Conservation (phyloP, 2,888 invertebrate genomes). For the Nesidiocoris tenuis region DNA sequence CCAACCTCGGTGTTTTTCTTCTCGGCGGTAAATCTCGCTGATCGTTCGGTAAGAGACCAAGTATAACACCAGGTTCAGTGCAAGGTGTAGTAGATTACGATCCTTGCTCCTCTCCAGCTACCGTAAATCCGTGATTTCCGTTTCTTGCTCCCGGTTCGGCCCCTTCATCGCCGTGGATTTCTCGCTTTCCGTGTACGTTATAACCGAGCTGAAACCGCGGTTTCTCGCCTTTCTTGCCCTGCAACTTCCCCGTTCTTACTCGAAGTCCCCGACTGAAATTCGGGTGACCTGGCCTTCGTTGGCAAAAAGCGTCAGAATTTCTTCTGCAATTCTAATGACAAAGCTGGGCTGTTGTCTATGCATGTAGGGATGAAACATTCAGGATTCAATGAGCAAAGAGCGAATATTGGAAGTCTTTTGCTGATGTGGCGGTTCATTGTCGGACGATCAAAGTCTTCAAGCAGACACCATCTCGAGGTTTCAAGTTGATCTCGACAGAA, state of each 20-base stretch:
- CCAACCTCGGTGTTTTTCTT: not conserved
- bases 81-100: not conserved
- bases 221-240: not conserved
- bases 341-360: no score
- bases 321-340: not conserved
- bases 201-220: not conserved
- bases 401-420: no score
- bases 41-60: not conserved
- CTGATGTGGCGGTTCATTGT: no score
- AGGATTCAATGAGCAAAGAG: no score
- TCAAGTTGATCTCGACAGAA: no score
- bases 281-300: not conserved
- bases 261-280: not conserved
- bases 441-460: no score
- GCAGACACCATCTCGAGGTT: no score
- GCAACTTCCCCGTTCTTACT: not conserved
- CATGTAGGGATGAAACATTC: no score
- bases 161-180: not conserved
- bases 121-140: slow-evolving; percentile 28
- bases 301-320: not conserved
- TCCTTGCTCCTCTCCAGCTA: not conserved
- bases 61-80: not conserved
- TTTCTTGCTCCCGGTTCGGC: slow-evolving; percentile 22
- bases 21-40: not conserved
- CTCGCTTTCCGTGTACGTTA: not conserved